Evolutionary conservation across 1,140 invertebrate genomes (phyloP), one percentile per base, ranked within the genome.

Genomic region (Pogonus chalceus): DNA sequence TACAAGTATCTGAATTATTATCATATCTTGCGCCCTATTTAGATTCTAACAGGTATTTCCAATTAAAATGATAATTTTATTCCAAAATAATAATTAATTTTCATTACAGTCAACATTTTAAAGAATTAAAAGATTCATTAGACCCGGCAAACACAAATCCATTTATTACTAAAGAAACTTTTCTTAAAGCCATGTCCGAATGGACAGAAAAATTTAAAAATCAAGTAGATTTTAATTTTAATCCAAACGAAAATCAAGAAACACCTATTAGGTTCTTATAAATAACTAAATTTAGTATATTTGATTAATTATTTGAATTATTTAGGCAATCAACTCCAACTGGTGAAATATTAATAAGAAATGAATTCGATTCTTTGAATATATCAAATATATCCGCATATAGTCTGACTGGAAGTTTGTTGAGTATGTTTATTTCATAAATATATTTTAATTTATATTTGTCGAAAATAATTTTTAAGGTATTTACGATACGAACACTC

Each of bases 141-240:
- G 47, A 49, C 23, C 47, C 47, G 18, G 12, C 18, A 9, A 12
- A 23, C 12, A 14, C 14, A 23, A 14, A 49, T 49, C 20, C 47
- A 23, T 23, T 14, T 23, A 24, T 49, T 14, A 18, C 9, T 24
- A 49, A 24, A n/a, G 18, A 49, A 2, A 24, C 2, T 2, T 49
- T 49, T 49, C 23, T 21, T 49, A 9, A 12, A 22, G 20, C 20
- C 7, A 49, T 49, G 47, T 2, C 12, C 10, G 23, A 23, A 18
- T 49, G 47, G 47, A 23, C 47, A 14, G 47, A 49, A 1, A 7
- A 49, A 18, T 49, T 49, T 49, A 23, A 23, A 24, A 49, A 2
- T 23, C 26, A 31, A 14, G 26, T 31, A 31, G 7, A 31, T 31
- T 31, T 7, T 31, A 7, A 4, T 31, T 31, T 31, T 31, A 31